Evolutionary conservation across 2,113 vertebrate genomes (phyloP), one percentile per base, ranked within the genome.

Genomic region (Rattus rattus): DNA sequence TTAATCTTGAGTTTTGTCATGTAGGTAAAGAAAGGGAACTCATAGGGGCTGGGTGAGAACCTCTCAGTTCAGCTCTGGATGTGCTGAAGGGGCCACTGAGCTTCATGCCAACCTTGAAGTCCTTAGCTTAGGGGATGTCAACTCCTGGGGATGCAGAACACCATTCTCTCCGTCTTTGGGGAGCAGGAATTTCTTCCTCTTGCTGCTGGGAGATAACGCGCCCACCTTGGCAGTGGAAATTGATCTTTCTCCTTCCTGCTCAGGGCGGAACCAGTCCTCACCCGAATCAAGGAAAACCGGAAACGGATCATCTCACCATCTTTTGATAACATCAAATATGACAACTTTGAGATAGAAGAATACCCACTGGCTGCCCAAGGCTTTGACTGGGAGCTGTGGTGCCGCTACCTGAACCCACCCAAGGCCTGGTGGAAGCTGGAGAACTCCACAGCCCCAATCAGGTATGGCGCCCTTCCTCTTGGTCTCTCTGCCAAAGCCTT

Each of bases 321-420:
- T 1, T 99, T 99, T 17, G 99, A 99, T 98, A 99, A 99, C 98
- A 99, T 99, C 97, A 99, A 99, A 95, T 99, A 99, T 30, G 99
- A 99, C 98, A 99, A 99, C 49, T 99, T 99, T 98, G 99, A 99
- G 98, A 99, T 99, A 95, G 99, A 99, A 97, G 99, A 99, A 97
- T 99, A 99, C 95, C 99, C 99, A 0, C 98, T 99, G 81, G 99
- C 99, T 0, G 99, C 99, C 1, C 99, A 99, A 96, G 99, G 99
- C 36, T 99, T 99, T 88, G 99, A 99, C 98, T 99, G 99, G 99
- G 99, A 99, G 97, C 98, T 99, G 88, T 99, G 99, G 99, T 99
- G 99, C 97, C 99, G 99, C 28, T 99, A 99, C 91, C 98, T 99
- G 97, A 99, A 99, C 97, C 99, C 99, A 28, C 99, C 99, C 13